A percentile compares a stretch with the other conserved stretches of the same genome.
Conservation (phyloP, 2,797 vertebrate genomes). For the Acrocephalus scirpaceus region DNA sequence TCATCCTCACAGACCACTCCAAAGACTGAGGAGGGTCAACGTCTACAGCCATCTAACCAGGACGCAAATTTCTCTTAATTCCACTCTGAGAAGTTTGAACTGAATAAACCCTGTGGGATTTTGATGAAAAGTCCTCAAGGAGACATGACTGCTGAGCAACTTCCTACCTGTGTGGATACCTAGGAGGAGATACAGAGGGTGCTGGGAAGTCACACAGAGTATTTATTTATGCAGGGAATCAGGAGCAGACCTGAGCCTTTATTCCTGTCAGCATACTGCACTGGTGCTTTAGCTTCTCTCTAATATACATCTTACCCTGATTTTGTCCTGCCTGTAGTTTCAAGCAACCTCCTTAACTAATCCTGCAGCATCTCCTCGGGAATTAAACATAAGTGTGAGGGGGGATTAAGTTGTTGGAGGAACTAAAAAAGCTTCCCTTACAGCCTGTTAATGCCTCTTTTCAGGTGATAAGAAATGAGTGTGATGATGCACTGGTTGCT, state of each 20-base stretch:
- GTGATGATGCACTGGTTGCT: conserved; percentile 38
- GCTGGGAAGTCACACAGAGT: not conserved
- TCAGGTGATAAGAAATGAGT: conserved; percentile 42
- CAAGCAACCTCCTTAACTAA: not conserved
- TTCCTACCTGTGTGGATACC: not conserved
- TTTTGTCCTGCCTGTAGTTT: not conserved
- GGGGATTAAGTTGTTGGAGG: not conserved
- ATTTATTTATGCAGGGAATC: not conserved
- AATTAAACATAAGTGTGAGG: not conserved
- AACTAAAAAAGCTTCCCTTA: not conserved
- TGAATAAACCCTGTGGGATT: not conserved
- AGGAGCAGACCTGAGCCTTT: not conserved
- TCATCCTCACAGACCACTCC: not conserved
- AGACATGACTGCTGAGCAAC: not conserved
- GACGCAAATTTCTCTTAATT: not conserved
- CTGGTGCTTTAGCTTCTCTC: not conserved
- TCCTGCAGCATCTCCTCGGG: not conserved
- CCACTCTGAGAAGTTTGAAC: not conserved
- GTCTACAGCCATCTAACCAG: not conserved
- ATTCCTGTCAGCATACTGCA: not conserved
- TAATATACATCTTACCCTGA: not conserved
- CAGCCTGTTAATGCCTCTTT: conserved; percentile 9
- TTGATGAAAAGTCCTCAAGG: not conserved
- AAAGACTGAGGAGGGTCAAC: not conserved
- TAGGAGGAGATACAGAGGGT: not conserved